Conservation (phyloP, 2,113 vertebrate species). For the Clinocottus analis region DNA sequence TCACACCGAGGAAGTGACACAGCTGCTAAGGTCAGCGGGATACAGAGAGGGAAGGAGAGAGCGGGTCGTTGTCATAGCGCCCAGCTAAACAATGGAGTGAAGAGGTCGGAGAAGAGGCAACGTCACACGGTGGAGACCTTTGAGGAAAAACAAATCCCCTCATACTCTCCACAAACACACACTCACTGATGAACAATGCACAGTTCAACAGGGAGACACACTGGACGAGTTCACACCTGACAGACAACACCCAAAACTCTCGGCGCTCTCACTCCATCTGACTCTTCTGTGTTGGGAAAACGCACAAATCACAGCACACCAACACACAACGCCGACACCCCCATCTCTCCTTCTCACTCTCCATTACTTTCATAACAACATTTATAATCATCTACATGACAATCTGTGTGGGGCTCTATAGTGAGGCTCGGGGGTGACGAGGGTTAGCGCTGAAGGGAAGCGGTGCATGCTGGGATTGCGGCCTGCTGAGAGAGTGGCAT, state of each 20-base stretch:
- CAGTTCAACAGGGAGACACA: conserved; percentile 37
- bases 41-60: conserved; percentile 66
- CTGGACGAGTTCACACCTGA: conserved; percentile 64
- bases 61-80: conserved; percentile 76
- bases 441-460: conserved; percentile 80
- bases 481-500: conserved; percentile 83
- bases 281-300: conserved; percentile 61
- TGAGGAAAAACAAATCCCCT: conserved; percentile 61
- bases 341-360: conserved; percentile 51
- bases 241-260: conserved; percentile 48
- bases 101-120: conserved; percentile 50
- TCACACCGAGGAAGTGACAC: conserved; percentile 82
- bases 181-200: conserved; percentile 38
- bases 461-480: conserved; percentile 81
- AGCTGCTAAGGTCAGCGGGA: conserved; percentile 83
- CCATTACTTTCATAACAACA: conserved; percentile 73
- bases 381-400: conserved; percentile 83
- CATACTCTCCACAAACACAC: conserved; percentile 9
- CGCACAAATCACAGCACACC: conserved; percentile 69
- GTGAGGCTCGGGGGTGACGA: conserved; percentile 68
- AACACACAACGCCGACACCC: conserved; percentile 44
- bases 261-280: conserved; percentile 27
- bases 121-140: conserved; percentile 34
- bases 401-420: conserved; percentile 75
- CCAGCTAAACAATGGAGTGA: conserved; percentile 65